Percentiles rank a stretch among this genome's conserved stretches.
phyloP scores from a whole-genome alignment of 2,113 vertebrate genomes.

The Calyptommatus sinebrachiatus region DNA sequence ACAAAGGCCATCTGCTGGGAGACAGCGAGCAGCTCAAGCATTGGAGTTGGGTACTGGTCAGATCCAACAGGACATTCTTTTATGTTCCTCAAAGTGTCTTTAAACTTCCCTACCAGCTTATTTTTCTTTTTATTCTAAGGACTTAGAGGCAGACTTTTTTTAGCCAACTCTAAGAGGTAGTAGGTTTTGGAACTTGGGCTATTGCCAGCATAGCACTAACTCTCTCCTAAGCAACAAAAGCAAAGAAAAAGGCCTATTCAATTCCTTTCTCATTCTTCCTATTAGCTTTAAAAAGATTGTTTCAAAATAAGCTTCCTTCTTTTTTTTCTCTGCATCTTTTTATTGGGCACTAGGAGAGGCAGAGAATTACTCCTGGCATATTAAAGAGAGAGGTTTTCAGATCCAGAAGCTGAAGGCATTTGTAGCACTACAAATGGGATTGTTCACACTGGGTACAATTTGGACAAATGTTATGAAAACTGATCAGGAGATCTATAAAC shows the following conservation, averaged over 20 bases:
- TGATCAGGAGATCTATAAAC: no score
- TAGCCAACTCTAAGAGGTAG: background rate
- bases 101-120: background rate
- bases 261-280: background rate
- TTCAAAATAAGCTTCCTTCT: fast-evolving
- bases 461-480: no score
- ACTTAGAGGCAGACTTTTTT: background rate
- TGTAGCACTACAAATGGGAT: no score
- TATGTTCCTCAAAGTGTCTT: background rate
- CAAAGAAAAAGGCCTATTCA: background rate
- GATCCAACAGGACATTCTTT: no score
- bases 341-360: no score
- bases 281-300: background rate
- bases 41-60: no score
- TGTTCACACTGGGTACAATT: no score
- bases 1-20: no score
- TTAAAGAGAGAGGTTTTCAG: no score
- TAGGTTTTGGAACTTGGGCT: fast-evolving
- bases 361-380: background rate
- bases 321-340: background rate
- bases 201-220: slow-evolving; percentile 16
- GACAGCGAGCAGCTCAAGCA: no score
- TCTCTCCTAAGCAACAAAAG: background rate
- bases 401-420: no score
- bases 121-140: background rate